phyloP scores from a whole-genome alignment of 1,140 invertebrate species.

The Mamestra configurata region DNA sequence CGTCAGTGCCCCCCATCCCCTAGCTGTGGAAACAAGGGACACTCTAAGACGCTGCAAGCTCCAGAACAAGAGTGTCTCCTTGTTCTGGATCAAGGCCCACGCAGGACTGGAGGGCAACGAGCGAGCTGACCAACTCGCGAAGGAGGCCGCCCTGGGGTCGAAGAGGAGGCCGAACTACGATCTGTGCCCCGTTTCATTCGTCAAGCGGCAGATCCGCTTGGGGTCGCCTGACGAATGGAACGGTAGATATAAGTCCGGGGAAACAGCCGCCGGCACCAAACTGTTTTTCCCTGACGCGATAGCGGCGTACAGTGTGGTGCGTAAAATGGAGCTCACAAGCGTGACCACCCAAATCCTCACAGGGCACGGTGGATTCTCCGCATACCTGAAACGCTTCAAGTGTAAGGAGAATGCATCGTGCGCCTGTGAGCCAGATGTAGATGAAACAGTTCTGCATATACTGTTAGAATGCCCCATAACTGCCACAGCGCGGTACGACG shows the following conservation, averaged over 20 bases:
- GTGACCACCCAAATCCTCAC: too few species aligned
- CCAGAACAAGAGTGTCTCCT: not conserved
- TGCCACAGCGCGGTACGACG: too few species aligned
- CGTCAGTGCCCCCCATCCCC: not conserved
- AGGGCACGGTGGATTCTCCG: too few species aligned
- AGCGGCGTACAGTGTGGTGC: too few species aligned
- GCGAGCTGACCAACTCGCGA: not conserved
- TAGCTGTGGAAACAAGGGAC: not conserved
- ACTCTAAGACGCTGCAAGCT: not conserved
- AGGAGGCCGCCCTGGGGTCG: not conserved
- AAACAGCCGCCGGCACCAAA: too few species aligned
- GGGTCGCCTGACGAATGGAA: not conserved
- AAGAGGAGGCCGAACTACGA: conserved; percentile 1
- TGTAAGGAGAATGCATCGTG: too few species aligned
- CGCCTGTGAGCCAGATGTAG: not conserved
- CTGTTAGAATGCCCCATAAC: not conserved
- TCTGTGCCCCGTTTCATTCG: not conserved
- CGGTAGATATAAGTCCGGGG: too few species aligned
- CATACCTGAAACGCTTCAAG: too few species aligned
- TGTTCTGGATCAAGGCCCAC: conserved; percentile 2
- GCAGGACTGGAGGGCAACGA: not conserved
- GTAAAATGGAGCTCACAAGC: too few species aligned
- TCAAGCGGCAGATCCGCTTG: not conserved
- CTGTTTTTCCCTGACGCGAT: too few species aligned
- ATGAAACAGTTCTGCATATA: not conserved